phyloP scores from a whole-genome alignment of 2,888 invertebrate genomes.

The Ramazzottius varieornatus region DNA sequence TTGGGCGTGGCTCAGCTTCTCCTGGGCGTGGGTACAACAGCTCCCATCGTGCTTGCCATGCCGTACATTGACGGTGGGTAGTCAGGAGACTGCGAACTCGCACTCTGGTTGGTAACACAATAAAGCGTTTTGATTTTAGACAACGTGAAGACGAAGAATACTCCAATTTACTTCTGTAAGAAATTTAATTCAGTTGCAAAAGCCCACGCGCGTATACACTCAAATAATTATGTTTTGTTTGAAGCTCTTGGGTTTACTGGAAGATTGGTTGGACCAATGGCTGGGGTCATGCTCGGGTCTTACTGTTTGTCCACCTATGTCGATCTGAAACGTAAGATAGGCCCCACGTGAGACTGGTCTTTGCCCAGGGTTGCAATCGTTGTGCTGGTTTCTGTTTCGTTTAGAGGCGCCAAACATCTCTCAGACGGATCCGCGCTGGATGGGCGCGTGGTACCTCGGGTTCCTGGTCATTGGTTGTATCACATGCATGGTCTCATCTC shows the following conservation, averaged over 20 bases:
- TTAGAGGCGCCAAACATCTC: neutral
- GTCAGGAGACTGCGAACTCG: too few species aligned
- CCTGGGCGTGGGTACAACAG: neutral
- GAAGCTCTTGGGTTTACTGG: neutral
- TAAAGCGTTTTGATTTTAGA: too few species aligned
- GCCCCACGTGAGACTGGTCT: neutral
- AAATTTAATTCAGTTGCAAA: too few species aligned
- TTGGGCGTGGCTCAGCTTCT: neutral
- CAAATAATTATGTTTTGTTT: too few species aligned
- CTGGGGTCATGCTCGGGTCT: neutral
- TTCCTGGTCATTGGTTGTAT: neutral
- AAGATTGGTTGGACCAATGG: neutral
- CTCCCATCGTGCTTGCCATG: neutral
- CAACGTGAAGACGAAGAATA: neutral
- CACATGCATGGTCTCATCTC: neutral
- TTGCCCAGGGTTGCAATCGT: neutral
- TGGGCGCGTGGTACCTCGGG: constrained; percentile 5
- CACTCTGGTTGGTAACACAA: too few species aligned
- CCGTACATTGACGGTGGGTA: neutral
- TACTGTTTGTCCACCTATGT: neutral
- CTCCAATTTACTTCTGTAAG: neutral
- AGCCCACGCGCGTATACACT: too few species aligned
- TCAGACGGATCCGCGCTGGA: constrained; percentile 4
- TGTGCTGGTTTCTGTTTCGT: neutral
- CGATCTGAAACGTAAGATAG: neutral